phyloP scores from a whole-genome alignment of 2,888 invertebrate species.

The Chaetoderma sp. region DNA sequence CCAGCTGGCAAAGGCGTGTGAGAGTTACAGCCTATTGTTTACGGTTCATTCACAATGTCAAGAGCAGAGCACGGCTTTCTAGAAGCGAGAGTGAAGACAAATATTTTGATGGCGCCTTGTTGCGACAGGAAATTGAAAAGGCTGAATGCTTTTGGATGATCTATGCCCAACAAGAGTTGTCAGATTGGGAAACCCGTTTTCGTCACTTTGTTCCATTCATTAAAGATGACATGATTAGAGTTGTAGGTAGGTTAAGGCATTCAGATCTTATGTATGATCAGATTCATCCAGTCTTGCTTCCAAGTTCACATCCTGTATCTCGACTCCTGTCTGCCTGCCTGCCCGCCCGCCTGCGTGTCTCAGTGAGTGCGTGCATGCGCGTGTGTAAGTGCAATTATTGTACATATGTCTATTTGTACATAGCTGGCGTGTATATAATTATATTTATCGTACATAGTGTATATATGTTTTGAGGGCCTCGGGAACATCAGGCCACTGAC shows the following conservation, averaged over 20 bases:
- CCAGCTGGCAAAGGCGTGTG: neutral
- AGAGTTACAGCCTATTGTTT: neutral
- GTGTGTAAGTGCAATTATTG: too few species aligned
- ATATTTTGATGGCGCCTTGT: neutral
- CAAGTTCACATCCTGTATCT: neutral
- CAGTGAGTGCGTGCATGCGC: too few species aligned
- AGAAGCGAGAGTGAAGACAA: too few species aligned
- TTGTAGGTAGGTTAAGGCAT: slow-evolving; percentile 1
- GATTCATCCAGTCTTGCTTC: slow-evolving; percentile 1
- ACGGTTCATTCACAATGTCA: neutral
- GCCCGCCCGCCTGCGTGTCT: too few species aligned
- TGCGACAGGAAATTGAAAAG: neutral
- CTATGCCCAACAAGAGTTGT: neutral
- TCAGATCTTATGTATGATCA: neutral
- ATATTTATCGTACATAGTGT: too few species aligned
- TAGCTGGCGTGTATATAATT: too few species aligned
- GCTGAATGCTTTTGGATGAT: slow-evolving; percentile 6
- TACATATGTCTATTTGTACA: too few species aligned
- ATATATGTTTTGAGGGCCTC: too few species aligned
- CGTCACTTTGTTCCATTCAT: neutral
- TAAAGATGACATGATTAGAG: neutral
- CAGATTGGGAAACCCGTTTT: neutral
- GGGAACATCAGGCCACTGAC: neutral
- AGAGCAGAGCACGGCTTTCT: too few species aligned
- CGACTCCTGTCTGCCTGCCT: too few species aligned